Evolutionary conservation across 1,140 invertebrate species (phyloP).

Genomic region (Atta colombica): DNA sequence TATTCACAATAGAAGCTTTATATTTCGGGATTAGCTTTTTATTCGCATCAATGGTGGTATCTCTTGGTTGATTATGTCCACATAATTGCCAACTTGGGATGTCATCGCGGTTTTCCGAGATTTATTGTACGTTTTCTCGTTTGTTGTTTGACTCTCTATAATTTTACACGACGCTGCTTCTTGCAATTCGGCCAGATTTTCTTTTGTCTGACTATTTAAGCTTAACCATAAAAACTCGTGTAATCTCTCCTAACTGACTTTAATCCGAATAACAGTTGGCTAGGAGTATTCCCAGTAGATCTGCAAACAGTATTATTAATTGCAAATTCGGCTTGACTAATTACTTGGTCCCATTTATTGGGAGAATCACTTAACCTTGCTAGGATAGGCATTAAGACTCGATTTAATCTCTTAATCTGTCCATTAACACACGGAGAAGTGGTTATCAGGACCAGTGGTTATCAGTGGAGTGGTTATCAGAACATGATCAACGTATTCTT

Average conservation of each 20-base stretch:
- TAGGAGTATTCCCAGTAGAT: background rate
- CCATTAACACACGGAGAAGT: background rate
- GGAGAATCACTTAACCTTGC: background rate
- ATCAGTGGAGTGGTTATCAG: too few species aligned
- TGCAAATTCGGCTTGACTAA: background rate
- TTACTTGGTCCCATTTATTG: background rate
- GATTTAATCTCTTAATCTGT: slow-evolving; percentile 23
- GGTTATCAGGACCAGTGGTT: background rate
- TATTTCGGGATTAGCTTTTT: slow-evolving; percentile 43
- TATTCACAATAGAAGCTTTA: background rate
- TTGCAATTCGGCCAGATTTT: background rate
- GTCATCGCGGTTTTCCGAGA: background rate
- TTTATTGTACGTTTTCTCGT: background rate
- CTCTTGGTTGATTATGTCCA: slow-evolving; percentile 21
- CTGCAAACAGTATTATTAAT: slow-evolving; percentile 6
- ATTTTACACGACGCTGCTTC: background rate
- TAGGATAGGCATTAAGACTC: background rate
- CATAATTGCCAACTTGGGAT: background rate
- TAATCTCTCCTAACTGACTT: background rate
- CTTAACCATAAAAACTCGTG: background rate
- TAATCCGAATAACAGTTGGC: background rate
- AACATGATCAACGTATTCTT: slow-evolving; percentile 8
- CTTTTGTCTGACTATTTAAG: background rate
- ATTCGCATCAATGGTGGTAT: background rate
- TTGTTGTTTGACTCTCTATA: background rate